A percentile compares a stretch with the other conserved stretches of the same genome.
These are phyloP conservation scores for Drosophila algonquin DNA, from an alignment of 2,888 invertebrate species.

Conservation along the genomic window DNA sequence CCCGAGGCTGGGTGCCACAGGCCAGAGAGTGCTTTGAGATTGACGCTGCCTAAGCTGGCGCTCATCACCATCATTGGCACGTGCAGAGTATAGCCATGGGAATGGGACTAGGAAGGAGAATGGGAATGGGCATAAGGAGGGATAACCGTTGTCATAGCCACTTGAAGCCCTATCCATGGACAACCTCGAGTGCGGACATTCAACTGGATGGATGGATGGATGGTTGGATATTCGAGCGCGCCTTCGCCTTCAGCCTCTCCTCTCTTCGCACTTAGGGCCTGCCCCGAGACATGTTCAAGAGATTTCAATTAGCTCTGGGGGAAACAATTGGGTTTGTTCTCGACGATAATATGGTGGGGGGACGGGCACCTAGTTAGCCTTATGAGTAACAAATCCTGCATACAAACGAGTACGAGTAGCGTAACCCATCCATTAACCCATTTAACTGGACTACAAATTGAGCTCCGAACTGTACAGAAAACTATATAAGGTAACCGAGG, in stretches of 20 bases:
- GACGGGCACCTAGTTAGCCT: background rate
- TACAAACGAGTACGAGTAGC: too few species aligned
- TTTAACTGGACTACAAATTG: background rate
- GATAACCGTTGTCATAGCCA: constrained; percentile 39
- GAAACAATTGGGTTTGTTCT: constrained; percentile 31
- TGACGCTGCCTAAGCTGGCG: background rate
- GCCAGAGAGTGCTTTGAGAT: background rate
- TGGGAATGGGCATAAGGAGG: background rate
- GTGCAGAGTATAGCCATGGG: background rate
- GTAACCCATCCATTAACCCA: background rate
- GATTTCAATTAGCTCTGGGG: constrained; percentile 37
- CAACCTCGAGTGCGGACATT: constrained; percentile 36
- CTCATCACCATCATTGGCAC: background rate
- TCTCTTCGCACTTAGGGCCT: background rate
- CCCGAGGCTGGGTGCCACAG: background rate
- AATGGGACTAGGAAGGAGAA: background rate
- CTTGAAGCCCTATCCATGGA: constrained; percentile 33
- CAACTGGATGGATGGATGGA: constrained; percentile 15
- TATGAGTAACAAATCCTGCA: background rate
- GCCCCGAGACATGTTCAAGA: constrained; percentile 37
- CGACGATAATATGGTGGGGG: constrained; percentile 3
- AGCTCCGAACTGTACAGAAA: background rate
- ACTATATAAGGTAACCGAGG: background rate
- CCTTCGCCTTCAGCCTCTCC: constrained; percentile 1
- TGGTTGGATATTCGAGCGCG: background rate